phyloP scores from a whole-genome alignment of 92 coral and sea anemone genomes.

The Palythoa grandis region DNA sequence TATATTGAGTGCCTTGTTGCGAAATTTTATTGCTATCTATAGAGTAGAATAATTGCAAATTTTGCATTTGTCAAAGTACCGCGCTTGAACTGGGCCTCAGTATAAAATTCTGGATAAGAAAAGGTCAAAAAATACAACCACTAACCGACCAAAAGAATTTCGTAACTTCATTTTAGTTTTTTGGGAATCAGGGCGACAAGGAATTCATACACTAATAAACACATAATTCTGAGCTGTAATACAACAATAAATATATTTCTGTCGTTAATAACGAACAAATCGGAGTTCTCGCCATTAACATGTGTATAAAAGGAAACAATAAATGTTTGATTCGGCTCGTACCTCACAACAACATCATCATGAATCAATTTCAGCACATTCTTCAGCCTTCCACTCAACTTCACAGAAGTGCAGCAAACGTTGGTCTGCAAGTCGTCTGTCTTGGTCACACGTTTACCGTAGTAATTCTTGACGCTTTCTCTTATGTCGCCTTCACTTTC shows the following conservation, averaged over 20 bases:
- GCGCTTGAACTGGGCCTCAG: no score
- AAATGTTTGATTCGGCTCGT: not conserved
- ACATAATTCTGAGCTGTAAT: not conserved
- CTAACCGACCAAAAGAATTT: no score
- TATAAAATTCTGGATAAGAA: no score
- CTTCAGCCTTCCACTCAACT: conserved; percentile 55
- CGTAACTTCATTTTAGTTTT: no score
- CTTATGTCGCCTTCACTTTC: conserved; percentile 57
- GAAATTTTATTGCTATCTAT: no score
- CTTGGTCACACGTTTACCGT: conserved; percentile 82
- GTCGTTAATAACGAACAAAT: not conserved
- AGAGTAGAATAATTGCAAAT: no score
- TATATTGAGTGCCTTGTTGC: no score
- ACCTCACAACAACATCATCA: conserved; percentile 87
- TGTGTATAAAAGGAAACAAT: not conserved
- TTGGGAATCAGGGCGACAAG: no score
- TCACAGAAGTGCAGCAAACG: conserved; percentile 44
- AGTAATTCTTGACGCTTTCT: conserved; percentile 91
- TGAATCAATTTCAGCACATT: conserved; percentile 77
- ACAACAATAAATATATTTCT: not conserved
- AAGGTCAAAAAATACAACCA: no score
- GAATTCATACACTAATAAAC: no score
- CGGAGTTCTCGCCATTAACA: no score
- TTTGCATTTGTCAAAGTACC: no score
- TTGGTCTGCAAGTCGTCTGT: conserved; percentile 79